Base-by-base conservation (phyloP, 2,888 invertebrate genomes). In the Trissoscelio sp. region DNA sequence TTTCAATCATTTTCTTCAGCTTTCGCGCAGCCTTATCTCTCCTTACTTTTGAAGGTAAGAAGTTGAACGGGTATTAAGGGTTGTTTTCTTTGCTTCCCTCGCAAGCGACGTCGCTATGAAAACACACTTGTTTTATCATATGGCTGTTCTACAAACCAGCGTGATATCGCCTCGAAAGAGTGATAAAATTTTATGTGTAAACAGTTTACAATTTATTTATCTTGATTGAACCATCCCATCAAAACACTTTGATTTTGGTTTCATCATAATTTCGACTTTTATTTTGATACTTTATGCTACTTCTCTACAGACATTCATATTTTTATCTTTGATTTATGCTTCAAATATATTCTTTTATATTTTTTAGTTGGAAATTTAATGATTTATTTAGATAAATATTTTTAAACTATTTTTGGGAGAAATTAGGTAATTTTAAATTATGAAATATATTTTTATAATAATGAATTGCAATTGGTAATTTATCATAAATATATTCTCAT, bases 81-180 rank as follows among this genome's bases (percentile, higher is more conserved):
- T 73, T 79, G 79, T 79, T 79, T 73, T 73, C 73, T 66, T 79
- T 73, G 73, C 79, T 60, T 67, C 20, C 37, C 14, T 64, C 55
- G 66, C 51, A 48, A 67, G 39, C 39, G 20, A 28, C 39, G 48
- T 73, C 46, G 72, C 66, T 67, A 67, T 79, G 73, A 73, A 79
- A 79, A 79, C 73, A 78, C 58, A 67, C 73, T 67, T 73, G 73
- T 79, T 79, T 73, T 79, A 73, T 79, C 73, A 79, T 79, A 79
- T 62, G 73, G 73, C 67, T 73, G 60, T 73, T 79, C 48, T 37
- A 79, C 58, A 53, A 67, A 62, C 73, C 66, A 48, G 37, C 39
- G 48, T 60, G 73, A 73, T 79, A 73, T 60, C 66, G 34, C 18
- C 39, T 18, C 46, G 48, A 51, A 79, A 66, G 46, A 55, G 67